A percentile compares a stretch with the other conserved stretches of the same genome.
Conservation (phyloP, 2,888 invertebrate species). For the Troides aeacus region DNA sequence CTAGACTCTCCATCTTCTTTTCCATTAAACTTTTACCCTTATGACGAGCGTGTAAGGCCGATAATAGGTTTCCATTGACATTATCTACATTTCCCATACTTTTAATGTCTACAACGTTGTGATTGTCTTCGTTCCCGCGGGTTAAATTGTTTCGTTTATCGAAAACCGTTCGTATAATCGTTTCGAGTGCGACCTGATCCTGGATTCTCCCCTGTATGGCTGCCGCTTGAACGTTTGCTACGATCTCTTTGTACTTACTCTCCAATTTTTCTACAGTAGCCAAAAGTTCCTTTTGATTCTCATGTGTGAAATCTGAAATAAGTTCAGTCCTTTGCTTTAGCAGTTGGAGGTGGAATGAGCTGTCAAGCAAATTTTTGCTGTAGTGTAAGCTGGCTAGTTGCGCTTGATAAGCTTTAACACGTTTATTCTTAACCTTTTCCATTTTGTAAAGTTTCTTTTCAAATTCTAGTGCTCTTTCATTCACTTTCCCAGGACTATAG, state of each 20-base stretch:
- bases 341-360: conserved; percentile 63
- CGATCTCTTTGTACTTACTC: conserved; percentile 67
- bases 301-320: conserved; percentile 55
- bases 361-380: conserved; percentile 64
- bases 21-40: conserved; percentile 32
- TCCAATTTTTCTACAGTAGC: conserved; percentile 63
- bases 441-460: conserved; percentile 62
- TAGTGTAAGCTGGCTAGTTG: conserved; percentile 59
- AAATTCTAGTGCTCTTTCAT: conserved; percentile 48
- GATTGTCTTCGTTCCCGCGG: conserved; percentile 34
- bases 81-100: conserved; percentile 47
- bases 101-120: conserved; percentile 43
- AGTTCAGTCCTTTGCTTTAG: conserved; percentile 63
- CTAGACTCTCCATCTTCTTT: conserved; percentile 28
- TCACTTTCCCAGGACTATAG: conserved; percentile 42
- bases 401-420: conserved; percentile 52
- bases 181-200: conserved; percentile 64
- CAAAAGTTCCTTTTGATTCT: conserved; percentile 58
- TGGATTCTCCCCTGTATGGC: conserved; percentile 68
- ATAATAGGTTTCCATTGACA: conserved; percentile 31
- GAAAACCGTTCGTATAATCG: conserved; percentile 60
- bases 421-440: conserved; percentile 60
- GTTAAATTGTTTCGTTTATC: conserved; percentile 44
- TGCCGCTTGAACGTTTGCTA: conserved; percentile 67
- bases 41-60: conserved; percentile 42